phyloP scores from a whole-genome alignment of 1,140 invertebrate genomes.

The Brachionus sp. region DNA sequence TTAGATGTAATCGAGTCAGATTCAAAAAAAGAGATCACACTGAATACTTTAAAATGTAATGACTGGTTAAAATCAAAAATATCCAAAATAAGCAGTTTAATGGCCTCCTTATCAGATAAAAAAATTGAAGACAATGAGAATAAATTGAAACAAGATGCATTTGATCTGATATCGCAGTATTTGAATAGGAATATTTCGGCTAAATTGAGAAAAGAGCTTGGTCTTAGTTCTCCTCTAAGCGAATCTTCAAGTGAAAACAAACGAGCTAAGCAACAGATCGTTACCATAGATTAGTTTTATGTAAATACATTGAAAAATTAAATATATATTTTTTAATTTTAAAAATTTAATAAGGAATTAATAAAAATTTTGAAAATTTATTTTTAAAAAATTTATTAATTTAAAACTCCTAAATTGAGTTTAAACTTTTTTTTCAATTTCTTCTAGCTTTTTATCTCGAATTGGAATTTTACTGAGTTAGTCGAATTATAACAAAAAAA shows the following conservation, averaged over 20 bases:
- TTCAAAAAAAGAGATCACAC: neutral
- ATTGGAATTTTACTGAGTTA: too few relatives aligned
- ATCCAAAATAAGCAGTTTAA: neutral
- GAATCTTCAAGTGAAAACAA: conserved; percentile 18
- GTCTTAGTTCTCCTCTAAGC: neutral
- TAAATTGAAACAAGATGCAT: conserved; percentile 18
- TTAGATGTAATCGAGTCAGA: neutral
- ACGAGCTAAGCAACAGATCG: neutral
- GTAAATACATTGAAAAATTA: too few relatives aligned
- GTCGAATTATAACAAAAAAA: too few relatives aligned
- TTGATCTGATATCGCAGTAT: conserved; percentile 16
- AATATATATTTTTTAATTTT: too few relatives aligned
- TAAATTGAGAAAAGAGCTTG: neutral
- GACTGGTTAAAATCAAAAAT: conserved; percentile 29
- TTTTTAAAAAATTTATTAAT: too few relatives aligned
- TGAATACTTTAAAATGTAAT: neutral
- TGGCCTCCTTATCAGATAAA: neutral
- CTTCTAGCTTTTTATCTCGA: too few relatives aligned
- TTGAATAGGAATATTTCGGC: conserved; percentile 3
- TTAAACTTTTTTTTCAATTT: too few relatives aligned
- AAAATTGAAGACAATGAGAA: neutral
- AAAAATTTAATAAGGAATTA: too few relatives aligned
- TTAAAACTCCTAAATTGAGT: too few relatives aligned
- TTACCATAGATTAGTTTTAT: conserved; percentile 20
- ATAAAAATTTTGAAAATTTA: too few relatives aligned